Percentiles rank a stretch among this genome's conserved stretches.
Evolutionary conservation across 2,113 vertebrate genomes (phyloP).

Genomic region (Gobius niger): DNA sequence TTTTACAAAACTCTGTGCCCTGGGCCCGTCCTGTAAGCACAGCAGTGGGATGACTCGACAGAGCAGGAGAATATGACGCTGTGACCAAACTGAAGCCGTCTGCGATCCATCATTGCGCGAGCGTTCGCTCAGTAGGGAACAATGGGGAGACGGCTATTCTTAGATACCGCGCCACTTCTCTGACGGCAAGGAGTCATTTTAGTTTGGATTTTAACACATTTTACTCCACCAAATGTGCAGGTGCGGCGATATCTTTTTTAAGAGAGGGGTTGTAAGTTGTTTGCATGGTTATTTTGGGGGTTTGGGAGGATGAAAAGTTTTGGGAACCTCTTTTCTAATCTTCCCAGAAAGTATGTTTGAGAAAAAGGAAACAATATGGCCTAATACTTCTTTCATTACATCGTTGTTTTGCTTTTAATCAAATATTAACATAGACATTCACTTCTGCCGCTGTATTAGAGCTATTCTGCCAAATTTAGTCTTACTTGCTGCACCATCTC

Average conservation of each 20-base stretch:
- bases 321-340: no score
- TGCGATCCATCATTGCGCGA: slow-evolving; percentile 36
- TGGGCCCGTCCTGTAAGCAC: slow-evolving; percentile 14
- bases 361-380: no score
- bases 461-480: background rate
- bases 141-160: slow-evolving; percentile 3
- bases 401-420: no score
- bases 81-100: slow-evolving; percentile 31
- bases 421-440: no score
- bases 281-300: no score
- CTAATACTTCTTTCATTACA: no score
- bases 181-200: background rate
- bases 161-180: slow-evolving; percentile 4
- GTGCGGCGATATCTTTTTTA: no score
- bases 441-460: background rate
- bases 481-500: slow-evolving; percentile 9
- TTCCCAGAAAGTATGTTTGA: no score
- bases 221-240: no score
- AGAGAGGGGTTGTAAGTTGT: no score
- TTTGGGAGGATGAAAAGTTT: no score
- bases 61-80: slow-evolving; percentile 26
- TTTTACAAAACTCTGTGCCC: slow-evolving; percentile 12
- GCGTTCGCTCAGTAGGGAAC: slow-evolving; percentile 11
- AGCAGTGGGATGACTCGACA: slow-evolving; percentile 17
- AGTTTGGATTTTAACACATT: no score